Evolutionary conservation across 2,113 vertebrate species (phyloP), one percentile per base, ranked within the genome.

Genomic region (Corythoichthys haematopterus): DNA sequence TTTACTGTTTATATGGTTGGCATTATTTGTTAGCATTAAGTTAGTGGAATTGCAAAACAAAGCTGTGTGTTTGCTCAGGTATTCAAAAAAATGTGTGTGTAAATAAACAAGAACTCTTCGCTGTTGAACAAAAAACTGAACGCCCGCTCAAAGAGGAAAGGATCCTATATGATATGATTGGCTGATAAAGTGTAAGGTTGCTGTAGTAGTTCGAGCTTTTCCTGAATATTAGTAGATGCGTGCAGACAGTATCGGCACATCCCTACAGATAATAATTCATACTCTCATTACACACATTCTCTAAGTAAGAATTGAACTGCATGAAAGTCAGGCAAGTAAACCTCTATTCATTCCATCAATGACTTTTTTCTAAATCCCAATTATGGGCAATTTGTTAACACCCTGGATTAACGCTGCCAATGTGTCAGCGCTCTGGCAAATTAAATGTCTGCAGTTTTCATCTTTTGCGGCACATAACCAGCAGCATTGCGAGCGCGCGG

Each of bases 401-500:
- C 79, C 73, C 56, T 20, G 46, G 71, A 83, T 87, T 69, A 81
- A 73, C 64, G 55, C 67, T 62, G 60, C 60, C 60, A 62, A 62
- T 46, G 59, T 45, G 59, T 61, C 59, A 45, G 59, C 38, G n/a
- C 43, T 20, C 38, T 38, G 43, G 66, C 69, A 74, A 71, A 84
- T 83, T 64, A 80, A 81, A 85, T 79, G 84, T 79, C 82, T 83
- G 14, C 36, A 45, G 52, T 72, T 40, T 71, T 10, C 37, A 74
- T 59, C 53, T 48, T 74, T 28, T 37, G 52, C 67, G 53, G 71
- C 45, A 40, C 75, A 74, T 65, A 53, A 68, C 81, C 85, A 38
- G 84, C 68, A 79, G 85, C 77, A 13, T 61, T 53, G 43, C 13
- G 76, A 80, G 83, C 35, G 56, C 69, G 65, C 72, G 61, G 56